Conservation (phyloP, 2,797 vertebrate species). For the Cetoscarus ocellatus region DNA sequence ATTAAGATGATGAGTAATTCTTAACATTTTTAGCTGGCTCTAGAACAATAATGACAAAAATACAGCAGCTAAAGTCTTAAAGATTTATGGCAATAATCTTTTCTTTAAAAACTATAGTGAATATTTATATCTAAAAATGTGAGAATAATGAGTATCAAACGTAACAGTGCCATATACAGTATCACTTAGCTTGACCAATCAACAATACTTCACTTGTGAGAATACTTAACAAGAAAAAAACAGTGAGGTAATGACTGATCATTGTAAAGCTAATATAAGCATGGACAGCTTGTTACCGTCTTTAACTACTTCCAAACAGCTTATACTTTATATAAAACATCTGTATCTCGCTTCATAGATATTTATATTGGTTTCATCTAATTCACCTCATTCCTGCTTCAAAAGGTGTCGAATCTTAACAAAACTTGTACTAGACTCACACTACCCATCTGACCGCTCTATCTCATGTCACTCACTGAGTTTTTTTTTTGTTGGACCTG, state of each 20-base stretch:
- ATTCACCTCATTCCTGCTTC: constrained; percentile 4
- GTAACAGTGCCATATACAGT: neutral
- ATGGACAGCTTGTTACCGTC: neutral
- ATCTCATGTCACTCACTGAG: neutral
- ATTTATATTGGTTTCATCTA: neutral
- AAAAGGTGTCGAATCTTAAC: neutral
- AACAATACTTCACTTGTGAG: constrained; percentile 33
- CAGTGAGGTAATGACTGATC: constrained; percentile 25
- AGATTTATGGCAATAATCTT: constrained; percentile 22
- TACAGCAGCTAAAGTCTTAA: constrained; percentile 20
- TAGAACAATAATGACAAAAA: constrained; percentile 9
- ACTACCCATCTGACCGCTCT: neutral
- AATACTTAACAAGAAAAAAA: constrained; percentile 32
- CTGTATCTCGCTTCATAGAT: constrained; percentile 29
- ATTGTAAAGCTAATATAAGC: constrained; percentile 9
- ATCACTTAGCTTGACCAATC: constrained; percentile 2
- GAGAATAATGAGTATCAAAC: constrained; percentile 30
- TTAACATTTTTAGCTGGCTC: neutral
- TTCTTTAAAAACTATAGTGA: constrained; percentile 23
- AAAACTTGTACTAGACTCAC: neutral
- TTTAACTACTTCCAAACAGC: constrained; percentile 8
- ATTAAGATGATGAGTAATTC: constrained; percentile 1
- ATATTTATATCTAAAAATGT: constrained; percentile 8
- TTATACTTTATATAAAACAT: constrained; percentile 55
- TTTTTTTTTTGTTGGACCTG: neutral